phyloP scores from a whole-genome alignment of 2,113 vertebrate species.

The Phaetusa simplex region DNA sequence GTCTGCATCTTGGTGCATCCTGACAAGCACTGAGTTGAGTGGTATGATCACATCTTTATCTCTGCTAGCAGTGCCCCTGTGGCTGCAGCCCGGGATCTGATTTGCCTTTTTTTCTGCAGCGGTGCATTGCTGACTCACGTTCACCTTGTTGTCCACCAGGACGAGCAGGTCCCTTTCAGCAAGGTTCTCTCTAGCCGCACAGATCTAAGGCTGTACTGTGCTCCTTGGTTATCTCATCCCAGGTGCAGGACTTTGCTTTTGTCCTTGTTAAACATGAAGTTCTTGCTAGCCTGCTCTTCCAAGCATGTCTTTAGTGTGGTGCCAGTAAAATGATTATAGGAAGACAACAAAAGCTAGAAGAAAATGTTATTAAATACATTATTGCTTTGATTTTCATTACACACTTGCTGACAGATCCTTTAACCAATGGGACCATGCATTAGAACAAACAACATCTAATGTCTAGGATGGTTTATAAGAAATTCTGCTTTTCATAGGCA shows the following conservation, averaged over 20 bases:
- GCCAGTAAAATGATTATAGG: background rate
- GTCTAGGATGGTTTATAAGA: background rate
- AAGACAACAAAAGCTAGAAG: background rate
- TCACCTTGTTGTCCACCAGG: background rate
- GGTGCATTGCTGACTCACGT: background rate
- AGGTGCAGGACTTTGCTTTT: background rate
- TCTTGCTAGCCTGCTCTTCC: background rate
- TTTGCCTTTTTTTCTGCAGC: background rate
- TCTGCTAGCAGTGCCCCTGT: too few species aligned
- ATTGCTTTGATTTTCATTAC: background rate
- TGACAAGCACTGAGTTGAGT: background rate
- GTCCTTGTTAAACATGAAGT: background rate
- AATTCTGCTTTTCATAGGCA: background rate
- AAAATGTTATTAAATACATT: background rate
- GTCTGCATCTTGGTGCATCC: background rate
- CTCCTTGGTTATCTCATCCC: background rate
- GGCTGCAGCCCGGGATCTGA: background rate
- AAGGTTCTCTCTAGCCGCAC: background rate
- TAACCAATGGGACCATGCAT: background rate
- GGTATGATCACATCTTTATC: fast-evolving
- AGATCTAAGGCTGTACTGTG: background rate
- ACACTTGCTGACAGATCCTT: background rate
- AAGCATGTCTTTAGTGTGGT: background rate
- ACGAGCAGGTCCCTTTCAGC: background rate
- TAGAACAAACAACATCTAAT: background rate